Percentiles rank a stretch among this genome's conserved stretches.
Evolutionary conservation across 1,140 invertebrate genomes (phyloP).

Genomic region (Oncopodura yosiiana): DNA sequence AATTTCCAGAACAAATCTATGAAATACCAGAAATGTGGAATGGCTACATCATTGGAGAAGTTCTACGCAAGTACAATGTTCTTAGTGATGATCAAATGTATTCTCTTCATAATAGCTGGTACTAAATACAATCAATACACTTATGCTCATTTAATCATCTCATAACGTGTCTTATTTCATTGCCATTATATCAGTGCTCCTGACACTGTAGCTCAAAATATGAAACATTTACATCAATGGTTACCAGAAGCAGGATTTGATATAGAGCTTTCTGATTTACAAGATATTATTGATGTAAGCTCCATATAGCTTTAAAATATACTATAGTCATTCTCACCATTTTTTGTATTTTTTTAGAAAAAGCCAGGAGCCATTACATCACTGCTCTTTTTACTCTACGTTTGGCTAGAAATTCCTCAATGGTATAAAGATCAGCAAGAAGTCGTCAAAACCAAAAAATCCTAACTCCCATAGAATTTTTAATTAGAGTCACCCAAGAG

Average conservation of each 20-base stretch:
- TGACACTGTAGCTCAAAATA: slow-evolving; percentile 4
- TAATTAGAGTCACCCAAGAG: too few species aligned
- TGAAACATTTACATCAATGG: slow-evolving; percentile 14
- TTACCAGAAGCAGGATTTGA: not conserved
- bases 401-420: too few species aligned
- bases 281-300: slow-evolving; percentile 4
- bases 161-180: not conserved
- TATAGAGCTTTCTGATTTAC: slow-evolving; percentile 1
- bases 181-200: not conserved
- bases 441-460: too few species aligned
- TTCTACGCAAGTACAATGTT: slow-evolving; percentile 16
- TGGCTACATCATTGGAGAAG: slow-evolving; percentile 14
- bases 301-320: too few species aligned
- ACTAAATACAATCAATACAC: not conserved
- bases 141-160: not conserved
- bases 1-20: not conserved
- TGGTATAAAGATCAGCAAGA: too few species aligned
- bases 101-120: slow-evolving; percentile 4
- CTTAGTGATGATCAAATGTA: slow-evolving; percentile 16
- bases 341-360: too few species aligned
- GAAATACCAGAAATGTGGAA: slow-evolving; percentile 5
- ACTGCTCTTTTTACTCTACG: too few species aligned
- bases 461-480: too few species aligned
- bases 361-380: too few species aligned
- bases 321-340: too few species aligned